Percentiles rank a stretch among this genome's conserved stretches.
Evolutionary conservation across 2,797 vertebrate genomes (phyloP).

Genomic region (Pseudocheirus occidentalis): DNA sequence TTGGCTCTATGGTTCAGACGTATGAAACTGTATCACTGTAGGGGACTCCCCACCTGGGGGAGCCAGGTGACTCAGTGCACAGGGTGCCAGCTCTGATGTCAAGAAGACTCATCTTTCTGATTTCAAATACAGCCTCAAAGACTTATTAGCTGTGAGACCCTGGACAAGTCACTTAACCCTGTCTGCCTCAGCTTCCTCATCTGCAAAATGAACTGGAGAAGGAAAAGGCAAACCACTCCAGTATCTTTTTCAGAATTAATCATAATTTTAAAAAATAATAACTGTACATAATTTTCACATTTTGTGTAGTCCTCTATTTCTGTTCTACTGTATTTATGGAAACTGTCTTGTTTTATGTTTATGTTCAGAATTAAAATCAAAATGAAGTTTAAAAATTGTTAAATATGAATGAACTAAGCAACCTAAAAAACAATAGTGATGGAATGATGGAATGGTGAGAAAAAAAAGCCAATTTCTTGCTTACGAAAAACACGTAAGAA

Average conservation of each 20-base stretch:
- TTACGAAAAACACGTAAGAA: neutral
- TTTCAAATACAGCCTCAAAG: neutral
- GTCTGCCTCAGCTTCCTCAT: neutral
- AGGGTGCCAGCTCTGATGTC: neutral
- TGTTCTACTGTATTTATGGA: neutral
- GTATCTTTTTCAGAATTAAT: neutral
- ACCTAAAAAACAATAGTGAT: neutral
- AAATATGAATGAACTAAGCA: neutral
- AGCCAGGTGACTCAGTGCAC: neutral
- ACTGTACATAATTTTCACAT: neutral
- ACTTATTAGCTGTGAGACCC: neutral
- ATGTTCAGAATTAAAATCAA: neutral
- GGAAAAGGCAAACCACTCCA: neutral
- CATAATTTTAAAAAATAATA: neutral
- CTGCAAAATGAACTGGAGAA: neutral
- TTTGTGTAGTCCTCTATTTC: neutral
- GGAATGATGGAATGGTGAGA: neutral
- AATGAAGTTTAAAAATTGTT: neutral
- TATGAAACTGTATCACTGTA: neutral
- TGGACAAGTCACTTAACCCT: neutral
- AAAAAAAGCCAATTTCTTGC: neutral
- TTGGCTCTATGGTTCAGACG: neutral
- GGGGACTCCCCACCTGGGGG: neutral
- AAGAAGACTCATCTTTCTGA: neutral
- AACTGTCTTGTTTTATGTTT: neutral